Base-by-base conservation (phyloP, 2,888 invertebrate genomes). In the Hofmannophila pseudospretella region DNA sequence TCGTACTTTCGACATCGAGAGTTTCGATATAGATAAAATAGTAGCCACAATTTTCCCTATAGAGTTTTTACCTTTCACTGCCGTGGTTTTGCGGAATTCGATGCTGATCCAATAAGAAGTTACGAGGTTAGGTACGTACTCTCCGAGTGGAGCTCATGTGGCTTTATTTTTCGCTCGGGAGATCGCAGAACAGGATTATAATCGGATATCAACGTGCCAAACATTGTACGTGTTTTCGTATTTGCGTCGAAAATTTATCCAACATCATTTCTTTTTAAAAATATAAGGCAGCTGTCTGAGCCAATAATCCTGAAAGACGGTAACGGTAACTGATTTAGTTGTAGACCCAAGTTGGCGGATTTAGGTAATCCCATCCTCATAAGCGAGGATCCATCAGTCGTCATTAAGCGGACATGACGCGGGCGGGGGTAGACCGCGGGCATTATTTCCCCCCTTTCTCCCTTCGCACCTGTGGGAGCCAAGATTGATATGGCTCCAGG, bases 311-410 rank as follows among this genome's bases (percentile, higher is more conserved):
- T 47, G 47, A 43, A 37, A 29, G 28, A 23, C 25, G 31, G 26
- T 23, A 23, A 30, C 44, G 54, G 59, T 68, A 67, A 75, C 68
- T 71, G 73, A 74, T 77, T 77, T 74, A 74, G 69, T 68, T 63
- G 59, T 49, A 59, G 56, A 62, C 57, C 59, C 55, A 54, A 66
- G 62, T 67, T 64, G 67, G 58, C 67, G 62, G 61, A 61, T 63
- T 61, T 54, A 53, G 58, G 67, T 76, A 77, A 75, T 75, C 72
- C 73, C 66, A 73, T 73, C 67, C 67, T 75, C 72, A 75, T 76
- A 70, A 74, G 70, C 67, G 61, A 53, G 59, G 59, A 73, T 71
- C 78, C 80, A 82, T 84, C 81, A 76, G 78, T 84, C 79, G 76
- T 80, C 78, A 84, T 84, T 84, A 82, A 54, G 65, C 60, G 61